These are phyloP conservation scores for Aphidius colemani DNA, from an alignment of 2,888 invertebrate genomes.

Conservation along the genomic window DNA sequence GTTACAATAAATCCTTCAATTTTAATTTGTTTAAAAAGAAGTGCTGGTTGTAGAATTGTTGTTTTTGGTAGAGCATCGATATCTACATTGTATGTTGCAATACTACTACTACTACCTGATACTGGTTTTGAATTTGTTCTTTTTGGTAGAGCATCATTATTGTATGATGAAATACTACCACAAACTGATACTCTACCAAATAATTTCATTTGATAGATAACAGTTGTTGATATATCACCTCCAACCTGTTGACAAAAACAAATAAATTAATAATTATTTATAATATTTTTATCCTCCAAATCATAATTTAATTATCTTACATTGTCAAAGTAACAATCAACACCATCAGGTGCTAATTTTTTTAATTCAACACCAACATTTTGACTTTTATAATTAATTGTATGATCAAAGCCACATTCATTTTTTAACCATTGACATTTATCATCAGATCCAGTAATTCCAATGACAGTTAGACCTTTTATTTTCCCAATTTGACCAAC, in stretches of 20 bases:
- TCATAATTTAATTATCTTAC: constrained; percentile 60
- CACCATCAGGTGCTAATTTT: constrained; percentile 70
- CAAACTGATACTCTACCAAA: constrained; percentile 69
- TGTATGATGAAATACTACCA: constrained; percentile 70
- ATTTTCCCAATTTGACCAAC: constrained; percentile 82
- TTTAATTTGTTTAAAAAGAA: constrained; percentile 66
- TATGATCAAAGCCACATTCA: constrained; percentile 70
- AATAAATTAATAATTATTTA: constrained; percentile 21
- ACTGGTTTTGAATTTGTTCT: constrained; percentile 63
- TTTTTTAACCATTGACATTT: constrained; percentile 72
- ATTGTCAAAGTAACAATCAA: constrained; percentile 80
- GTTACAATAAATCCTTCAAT: constrained; percentile 68
- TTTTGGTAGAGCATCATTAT: constrained; percentile 61
- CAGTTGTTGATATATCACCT: constrained; percentile 67
- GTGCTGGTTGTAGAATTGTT: constrained; percentile 63
- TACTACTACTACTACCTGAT: too few species aligned
- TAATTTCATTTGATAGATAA: constrained; percentile 68
- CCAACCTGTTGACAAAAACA: constrained; percentile 65
- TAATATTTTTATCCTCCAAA: neutral
- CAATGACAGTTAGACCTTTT: constrained; percentile 70
- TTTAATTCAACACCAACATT: constrained; percentile 64
- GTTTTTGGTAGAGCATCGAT: constrained; percentile 61
- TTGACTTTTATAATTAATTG: constrained; percentile 74
- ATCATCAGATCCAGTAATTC: constrained; percentile 72
- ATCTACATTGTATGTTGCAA: constrained; percentile 68